These are phyloP conservation scores for Lypha dubia DNA, from an alignment of 2,888 invertebrate genomes.

Conservation along the genomic window DNA sequence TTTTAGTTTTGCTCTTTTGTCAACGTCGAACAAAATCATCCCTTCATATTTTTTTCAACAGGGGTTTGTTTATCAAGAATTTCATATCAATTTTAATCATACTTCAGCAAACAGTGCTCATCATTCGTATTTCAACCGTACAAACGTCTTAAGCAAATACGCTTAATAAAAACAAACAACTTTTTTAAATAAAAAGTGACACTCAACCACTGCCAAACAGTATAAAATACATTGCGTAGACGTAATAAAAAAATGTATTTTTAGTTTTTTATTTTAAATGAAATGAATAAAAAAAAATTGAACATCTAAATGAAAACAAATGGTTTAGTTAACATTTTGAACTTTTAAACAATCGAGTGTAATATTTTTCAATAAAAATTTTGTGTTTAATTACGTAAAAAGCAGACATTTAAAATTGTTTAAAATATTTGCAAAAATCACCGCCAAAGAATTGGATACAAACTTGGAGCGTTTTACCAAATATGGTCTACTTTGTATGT, in stretches of 20 bases:
- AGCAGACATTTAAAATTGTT: no score
- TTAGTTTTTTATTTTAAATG: neutral
- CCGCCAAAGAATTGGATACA: slow-evolving; percentile 60
- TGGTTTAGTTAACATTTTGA: slow-evolving; percentile 2
- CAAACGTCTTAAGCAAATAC: slow-evolving; percentile 66
- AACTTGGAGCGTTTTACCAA: slow-evolving; percentile 60
- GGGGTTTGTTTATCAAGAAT: slow-evolving; percentile 56
- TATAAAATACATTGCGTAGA: slow-evolving; percentile 11
- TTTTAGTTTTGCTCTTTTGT: slow-evolving; percentile 62
- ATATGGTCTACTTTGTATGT: slow-evolving; percentile 73
- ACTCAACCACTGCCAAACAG: slow-evolving; percentile 15
- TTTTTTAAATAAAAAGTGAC: slow-evolving; percentile 24
- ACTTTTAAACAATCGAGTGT: slow-evolving; percentile 9
- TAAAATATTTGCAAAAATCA: slow-evolving; percentile 24
- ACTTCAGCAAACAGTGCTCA: slow-evolving; percentile 59
- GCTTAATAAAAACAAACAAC: slow-evolving; percentile 36
- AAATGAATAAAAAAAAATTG: neutral
- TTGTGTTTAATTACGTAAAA: neutral
- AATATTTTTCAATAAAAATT: neutral
- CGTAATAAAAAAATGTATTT: neutral
- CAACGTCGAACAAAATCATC: slow-evolving; percentile 50
- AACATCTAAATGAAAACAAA: slow-evolving; percentile 9
- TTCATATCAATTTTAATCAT: slow-evolving; percentile 70
- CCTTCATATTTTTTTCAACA: slow-evolving; percentile 44
- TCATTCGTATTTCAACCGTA: slow-evolving; percentile 71